Evolutionary conservation across 2,888 invertebrate genomes (phyloP).

Genomic region (Theretra japonica): DNA sequence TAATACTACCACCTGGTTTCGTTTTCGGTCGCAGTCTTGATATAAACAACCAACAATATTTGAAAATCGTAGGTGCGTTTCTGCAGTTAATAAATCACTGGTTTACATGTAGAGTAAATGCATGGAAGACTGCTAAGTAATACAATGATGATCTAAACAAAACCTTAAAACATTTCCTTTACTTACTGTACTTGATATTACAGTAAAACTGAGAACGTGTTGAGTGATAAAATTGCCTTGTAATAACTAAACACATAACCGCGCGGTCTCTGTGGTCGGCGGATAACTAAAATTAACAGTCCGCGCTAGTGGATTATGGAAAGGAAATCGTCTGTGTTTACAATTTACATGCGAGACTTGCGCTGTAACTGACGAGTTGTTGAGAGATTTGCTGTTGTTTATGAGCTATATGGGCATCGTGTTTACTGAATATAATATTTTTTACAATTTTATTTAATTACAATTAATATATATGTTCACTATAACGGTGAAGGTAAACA

Average conservation of each 20-base stretch:
- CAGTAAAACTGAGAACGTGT: constrained; percentile 11
- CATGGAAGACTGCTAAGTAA: too few relatives aligned
- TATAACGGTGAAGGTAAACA: too few relatives aligned
- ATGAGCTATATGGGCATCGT: too few relatives aligned
- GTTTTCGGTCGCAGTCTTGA: too few relatives aligned
- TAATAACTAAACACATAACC: constrained; percentile 30
- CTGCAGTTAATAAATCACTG: too few relatives aligned
- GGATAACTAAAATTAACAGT: constrained; percentile 11
- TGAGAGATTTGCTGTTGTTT: not conserved
- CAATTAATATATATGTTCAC: too few relatives aligned
- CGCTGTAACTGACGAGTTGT: not conserved
- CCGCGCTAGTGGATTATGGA: not conserved
- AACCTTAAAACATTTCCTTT: constrained; percentile 15
- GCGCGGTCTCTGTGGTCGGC: constrained; percentile 12
- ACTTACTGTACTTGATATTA: not conserved
- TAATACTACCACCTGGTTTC: too few relatives aligned
- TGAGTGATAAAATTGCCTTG: constrained; percentile 26
- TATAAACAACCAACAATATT: too few relatives aligned
- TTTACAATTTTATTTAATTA: too few relatives aligned
- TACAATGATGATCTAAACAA: not conserved
- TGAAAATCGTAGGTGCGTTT: too few relatives aligned
- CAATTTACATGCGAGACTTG: not conserved
- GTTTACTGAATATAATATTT: too few relatives aligned
- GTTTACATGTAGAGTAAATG: too few relatives aligned
- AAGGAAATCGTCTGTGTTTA: constrained; percentile 11